Conservation (phyloP, 30 jellyfish, hydroid and myxozoan genomes). For the Hydractinia symbiolongicarpus region DNA sequence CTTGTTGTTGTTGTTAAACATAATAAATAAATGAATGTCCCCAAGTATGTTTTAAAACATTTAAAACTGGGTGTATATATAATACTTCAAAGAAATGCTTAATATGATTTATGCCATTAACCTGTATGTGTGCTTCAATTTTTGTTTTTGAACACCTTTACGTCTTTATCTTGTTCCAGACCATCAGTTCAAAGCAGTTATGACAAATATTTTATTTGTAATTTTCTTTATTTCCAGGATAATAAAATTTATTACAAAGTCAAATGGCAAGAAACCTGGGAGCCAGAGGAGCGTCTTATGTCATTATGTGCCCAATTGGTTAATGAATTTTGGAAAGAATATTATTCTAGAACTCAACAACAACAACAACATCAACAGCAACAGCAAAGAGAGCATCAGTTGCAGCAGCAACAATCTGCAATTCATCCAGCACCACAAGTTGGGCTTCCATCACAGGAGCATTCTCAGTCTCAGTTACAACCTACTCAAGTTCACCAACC, state of each 20-base stretch:
- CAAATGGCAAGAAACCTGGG: slow-evolving; percentile 43
- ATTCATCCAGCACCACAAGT: neutral
- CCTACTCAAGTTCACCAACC: slow-evolving; percentile 12
- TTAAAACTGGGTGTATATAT: no score
- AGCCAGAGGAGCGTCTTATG: slow-evolving; percentile 32
- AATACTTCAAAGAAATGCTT: no score
- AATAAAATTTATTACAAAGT: slow-evolving; percentile 34
- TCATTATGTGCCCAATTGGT: slow-evolving; percentile 22
- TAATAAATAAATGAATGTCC: no score
- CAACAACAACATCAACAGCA: slow-evolving; percentile 23
- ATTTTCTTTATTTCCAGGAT: slow-evolving; percentile 9
- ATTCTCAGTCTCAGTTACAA: neutral
- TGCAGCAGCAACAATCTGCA: neutral
- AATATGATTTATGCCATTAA: no score
- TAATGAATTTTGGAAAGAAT: slow-evolving; percentile 31
- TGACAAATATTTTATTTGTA: no score
- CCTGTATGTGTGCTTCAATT: no score
- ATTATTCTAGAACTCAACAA: slow-evolving; percentile 22
- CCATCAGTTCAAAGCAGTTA: no score
- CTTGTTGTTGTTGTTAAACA: no score
- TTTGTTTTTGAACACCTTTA: no score
- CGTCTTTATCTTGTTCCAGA: no score
- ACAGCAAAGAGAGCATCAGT: neutral
- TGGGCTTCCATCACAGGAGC: neutral
- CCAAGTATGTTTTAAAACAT: no score